Evolutionary conservation across 1,140 invertebrate species (phyloP), one percentile per base, ranked within the genome.

Genomic region (Globodera ellingtonae): DNA sequence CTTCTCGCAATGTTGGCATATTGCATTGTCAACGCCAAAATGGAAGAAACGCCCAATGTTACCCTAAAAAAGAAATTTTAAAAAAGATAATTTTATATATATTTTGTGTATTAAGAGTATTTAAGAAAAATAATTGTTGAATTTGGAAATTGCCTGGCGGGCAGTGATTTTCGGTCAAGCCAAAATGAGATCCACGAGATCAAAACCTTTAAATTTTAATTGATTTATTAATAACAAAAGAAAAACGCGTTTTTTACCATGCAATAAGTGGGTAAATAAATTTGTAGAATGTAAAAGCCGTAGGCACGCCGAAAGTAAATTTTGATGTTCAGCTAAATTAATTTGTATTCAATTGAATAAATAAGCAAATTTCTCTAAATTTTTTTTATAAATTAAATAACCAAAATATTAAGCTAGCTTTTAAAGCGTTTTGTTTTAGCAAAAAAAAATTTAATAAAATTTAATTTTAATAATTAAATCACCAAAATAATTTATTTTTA

Each of bases 201-300:
- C 7, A 89, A 82, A 5, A 89, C 85, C 86, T 84, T 82, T 46
- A 75, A 52, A 3, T 4, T 52, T 52, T 59, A 71, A 78, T 70
- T 7, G 73, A 78, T 48, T 8, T 56, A 81, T 65, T 82, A 50
- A 52, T 52, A n/a, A 83, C 5, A 9, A 21, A 47, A 74, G 1
- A 66, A 47, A 65, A 48, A 9, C 2, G 0, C 10, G 7, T 70
- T 21, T 18, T 44, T 48, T 13, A 79, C 85, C 83, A 86, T 81
- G 65, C 74, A 81, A 79, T 80, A 83, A 13, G 81, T 83, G 48
- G 81, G 73, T 6, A 91, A 84, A 80, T 91, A 91, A 72, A 91
- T 91, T 87, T 91, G 91, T 9, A 91, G 86, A 66, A 91, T 81
- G 78, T 86, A 91, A 80, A 90, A 91, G 18, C 91, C 91, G 46